Evolutionary conservation across 30 jellyfish, hydroid and myxozoan genomes (phyloP), one percentile per base, ranked within the genome.

Genomic region (Chironex yamaguchii): DNA sequence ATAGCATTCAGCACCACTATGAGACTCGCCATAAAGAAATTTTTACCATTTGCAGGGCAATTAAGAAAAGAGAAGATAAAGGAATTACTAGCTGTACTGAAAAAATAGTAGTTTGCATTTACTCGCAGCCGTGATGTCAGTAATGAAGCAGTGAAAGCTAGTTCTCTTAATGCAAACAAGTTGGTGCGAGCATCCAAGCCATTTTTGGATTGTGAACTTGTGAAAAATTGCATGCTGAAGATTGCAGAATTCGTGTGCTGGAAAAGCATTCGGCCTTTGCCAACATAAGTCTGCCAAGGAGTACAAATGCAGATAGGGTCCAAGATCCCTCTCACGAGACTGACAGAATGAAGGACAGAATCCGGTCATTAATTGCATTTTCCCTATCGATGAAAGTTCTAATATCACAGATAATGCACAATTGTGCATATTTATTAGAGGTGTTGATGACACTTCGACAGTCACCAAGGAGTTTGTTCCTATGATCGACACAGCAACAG

Each of bases 371-470:
- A 6, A 42, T 42, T 17, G 58, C 58, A 42, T 42, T 42, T 42
- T 42, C 58, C 9, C 58, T 6, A 42, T 42, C 9, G 58, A 42
- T 42, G 58, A 17, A 17, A 9, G 58, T 42, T 6, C 58, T 42
- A 17, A 42, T 42, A 17, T 42, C 58, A 42, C 58, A 42, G 58
- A 17, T 42, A 42, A 23, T 22, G 63, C 34, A 23, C 29, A 2
- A 2, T 1, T 66, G 80, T 4, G 17, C 68, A 66, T 66, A 22
- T 66, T 66, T 66, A 20, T 66, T 22, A 22, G 66, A 22, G 80
- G 80, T 11, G 80, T 66, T 66, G 80, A 66, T 66, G 82, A 69
- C 14, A 28, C 82, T 29, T 69, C 34, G 76, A 69, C 82, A 64
- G 26, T 69, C 76, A 69, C 64, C 1, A 25, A 69, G 82, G 82